Base-by-base conservation (phyloP, 2,888 invertebrate species). In the Rambutsinella grinnellia region DNA sequence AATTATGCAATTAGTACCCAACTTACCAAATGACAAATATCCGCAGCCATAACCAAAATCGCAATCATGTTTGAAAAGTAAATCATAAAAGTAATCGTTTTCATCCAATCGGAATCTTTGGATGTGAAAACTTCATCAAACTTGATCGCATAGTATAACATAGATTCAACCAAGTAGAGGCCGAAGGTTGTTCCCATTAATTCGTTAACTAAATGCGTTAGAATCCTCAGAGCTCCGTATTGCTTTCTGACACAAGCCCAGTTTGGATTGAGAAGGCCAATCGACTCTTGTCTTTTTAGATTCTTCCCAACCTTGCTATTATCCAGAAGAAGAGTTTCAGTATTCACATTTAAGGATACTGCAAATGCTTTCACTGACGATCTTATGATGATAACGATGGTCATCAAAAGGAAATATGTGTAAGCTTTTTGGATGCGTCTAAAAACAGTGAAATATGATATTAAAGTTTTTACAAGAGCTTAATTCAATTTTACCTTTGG, bases 121-220 rank as follows among this genome's bases (percentile, higher is more conserved):
- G 36, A 36, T 15, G 23, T 24, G 27, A 49, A 27, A 10, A 62
- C 44, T 2, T 49, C 26, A 21, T 62, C 49, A 26, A 62, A 62
- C 17, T 27, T 62, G 5, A 62, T 24, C 10, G 62, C 62, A n/a
- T 62, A 62, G 47, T 62, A 15, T 1, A 62, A 10, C 1, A 62
- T 26, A 15, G 26, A 2, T 2, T 15, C 49, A 6, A 62, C 26
- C 26, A 62, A 10, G 15, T 23, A 49, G 26, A 13, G 27, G 2
- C 26, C 36, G 0, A 62, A 2, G 17, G 17, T 62, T 6, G 2
- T 3, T 3, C 62, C 62, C 10, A 47, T 3, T 17, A 19, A 21
- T 2, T 27, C 8, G 17, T 62, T 62, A 21, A 62, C 21, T 19
- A 49, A 2, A 1, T 49, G 17, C 8, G 62, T 26, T 5, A 62